These are phyloP conservation scores for Myathropa florea DNA, from an alignment of 2,888 invertebrate genomes.

Conservation along the genomic window DNA sequence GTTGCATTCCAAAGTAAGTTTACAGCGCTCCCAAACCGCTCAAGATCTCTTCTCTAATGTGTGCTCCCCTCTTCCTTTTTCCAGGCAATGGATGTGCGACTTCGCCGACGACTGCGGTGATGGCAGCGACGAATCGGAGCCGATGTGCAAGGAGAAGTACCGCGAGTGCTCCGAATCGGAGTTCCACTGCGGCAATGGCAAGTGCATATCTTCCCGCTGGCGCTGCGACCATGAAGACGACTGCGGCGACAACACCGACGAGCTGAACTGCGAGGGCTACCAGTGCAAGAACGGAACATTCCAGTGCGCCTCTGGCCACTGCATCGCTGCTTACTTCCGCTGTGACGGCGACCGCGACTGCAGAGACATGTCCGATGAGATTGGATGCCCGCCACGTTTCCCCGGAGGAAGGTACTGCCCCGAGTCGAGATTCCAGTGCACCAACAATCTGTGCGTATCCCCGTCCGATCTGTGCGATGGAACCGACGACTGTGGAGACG, in stretches of 20 bases:
- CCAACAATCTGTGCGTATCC: conserved; percentile 94
- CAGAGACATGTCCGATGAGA: conserved; percentile 93
- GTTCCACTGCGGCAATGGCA: conserved; percentile 92
- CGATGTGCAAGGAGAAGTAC: conserved; percentile 90
- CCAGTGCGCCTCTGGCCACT: conserved; percentile 96
- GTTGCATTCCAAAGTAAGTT: conserved; percentile 88
- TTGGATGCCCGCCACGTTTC: conserved; percentile 92
- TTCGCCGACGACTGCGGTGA: conserved; percentile 98
- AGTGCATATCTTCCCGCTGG: conserved; percentile 96
- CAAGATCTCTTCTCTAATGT: conserved; percentile 71
- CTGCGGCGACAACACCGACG: conserved; percentile 97
- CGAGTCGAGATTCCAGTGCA: conserved; percentile 94
- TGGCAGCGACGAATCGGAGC: conserved; percentile 92
- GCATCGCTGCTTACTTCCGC: conserved; percentile 92
- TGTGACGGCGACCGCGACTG: conserved; percentile 96
- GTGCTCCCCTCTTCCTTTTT: conserved; percentile 65
- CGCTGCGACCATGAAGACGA: conserved; percentile 98
- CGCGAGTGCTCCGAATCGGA: conserved; percentile 96
- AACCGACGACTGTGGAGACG: conserved; percentile 95
- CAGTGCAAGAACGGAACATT: conserved; percentile 94
- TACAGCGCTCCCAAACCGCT: neutral
- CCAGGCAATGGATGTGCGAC: conserved; percentile 94
- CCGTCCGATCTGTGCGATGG: conserved; percentile 96
- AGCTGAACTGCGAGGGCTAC: conserved; percentile 90
- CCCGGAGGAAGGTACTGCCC: conserved; percentile 95